phyloP scores from a whole-genome alignment of 2,113 vertebrate genomes.

The Microcebus lehilahytsara region DNA sequence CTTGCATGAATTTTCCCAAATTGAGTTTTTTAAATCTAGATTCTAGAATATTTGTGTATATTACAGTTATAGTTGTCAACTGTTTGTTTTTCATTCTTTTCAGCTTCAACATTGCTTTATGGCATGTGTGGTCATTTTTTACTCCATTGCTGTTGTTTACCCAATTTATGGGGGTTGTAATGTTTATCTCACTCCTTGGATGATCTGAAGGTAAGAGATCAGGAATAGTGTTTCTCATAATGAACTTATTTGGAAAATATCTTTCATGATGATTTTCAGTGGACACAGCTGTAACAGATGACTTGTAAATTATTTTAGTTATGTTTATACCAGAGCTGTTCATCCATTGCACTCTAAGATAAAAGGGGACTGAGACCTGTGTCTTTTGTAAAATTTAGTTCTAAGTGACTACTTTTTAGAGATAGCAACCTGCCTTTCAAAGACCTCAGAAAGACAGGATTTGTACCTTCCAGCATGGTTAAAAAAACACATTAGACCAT shows the following conservation, averaged over 20 bases:
- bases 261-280: not conserved
- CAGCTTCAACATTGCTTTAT: slow-evolving; percentile 95
- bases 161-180: slow-evolving; percentile 97
- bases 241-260: not conserved
- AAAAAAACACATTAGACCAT: too few species aligned
- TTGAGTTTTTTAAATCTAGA: not conserved
- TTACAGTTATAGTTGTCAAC: fast-evolving
- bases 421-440: not conserved
- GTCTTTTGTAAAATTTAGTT: not conserved
- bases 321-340: not conserved
- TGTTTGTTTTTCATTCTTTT: slow-evolving; percentile 42
- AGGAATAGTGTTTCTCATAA: not conserved
- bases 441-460: not conserved
- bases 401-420: not conserved
- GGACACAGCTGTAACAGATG: not conserved
- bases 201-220: slow-evolving; percentile 85
- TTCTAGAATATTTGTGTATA: fast-evolving
- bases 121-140: slow-evolving; percentile 95
- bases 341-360: fast-evolving
- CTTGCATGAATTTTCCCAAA: not conserved
- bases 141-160: slow-evolving; percentile 94
- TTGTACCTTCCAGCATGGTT: not conserved
- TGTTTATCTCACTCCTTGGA: slow-evolving; percentile 95
- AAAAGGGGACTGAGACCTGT: not conserved
- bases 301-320: not conserved